These are phyloP conservation scores for Xerus inauris DNA, from an alignment of 2,113 vertebrate species.

Conservation along the genomic window DNA sequence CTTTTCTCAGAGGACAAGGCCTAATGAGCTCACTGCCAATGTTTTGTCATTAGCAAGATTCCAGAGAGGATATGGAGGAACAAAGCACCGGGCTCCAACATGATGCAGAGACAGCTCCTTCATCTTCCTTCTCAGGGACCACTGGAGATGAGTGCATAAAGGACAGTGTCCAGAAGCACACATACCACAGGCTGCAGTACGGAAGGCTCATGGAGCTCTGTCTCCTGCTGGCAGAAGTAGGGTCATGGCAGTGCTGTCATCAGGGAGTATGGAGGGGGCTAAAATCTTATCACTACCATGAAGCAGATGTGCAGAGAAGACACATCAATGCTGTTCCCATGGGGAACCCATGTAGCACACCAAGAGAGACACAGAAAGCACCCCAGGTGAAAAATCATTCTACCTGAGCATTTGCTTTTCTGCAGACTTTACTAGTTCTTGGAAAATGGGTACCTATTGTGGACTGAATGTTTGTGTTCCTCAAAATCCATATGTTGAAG, in stretches of 20 bases:
- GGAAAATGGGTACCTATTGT: background rate
- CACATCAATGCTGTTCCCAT: accelerated
- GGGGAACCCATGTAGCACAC: too few species aligned
- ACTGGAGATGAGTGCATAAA: accelerated
- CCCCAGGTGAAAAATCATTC: background rate
- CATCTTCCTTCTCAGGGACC: background rate
- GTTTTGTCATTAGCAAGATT: background rate
- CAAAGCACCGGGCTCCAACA: background rate
- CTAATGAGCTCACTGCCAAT: background rate
- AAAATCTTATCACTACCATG: background rate
- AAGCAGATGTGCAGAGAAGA: background rate
- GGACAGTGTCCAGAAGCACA: accelerated
- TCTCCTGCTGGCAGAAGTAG: background rate
- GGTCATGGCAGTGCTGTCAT: background rate
- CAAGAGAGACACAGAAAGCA: background rate
- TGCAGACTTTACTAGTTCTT: background rate
- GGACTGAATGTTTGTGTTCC: background rate
- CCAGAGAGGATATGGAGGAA: background rate
- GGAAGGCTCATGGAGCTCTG: background rate
- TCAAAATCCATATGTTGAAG: background rate
- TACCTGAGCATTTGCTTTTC: background rate
- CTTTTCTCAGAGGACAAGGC: background rate
- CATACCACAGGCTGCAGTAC: accelerated
- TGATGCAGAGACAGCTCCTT: background rate
- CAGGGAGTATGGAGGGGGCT: accelerated